phyloP scores from a whole-genome alignment of 1,140 invertebrate species.

The Callitettix versicolor region DNA sequence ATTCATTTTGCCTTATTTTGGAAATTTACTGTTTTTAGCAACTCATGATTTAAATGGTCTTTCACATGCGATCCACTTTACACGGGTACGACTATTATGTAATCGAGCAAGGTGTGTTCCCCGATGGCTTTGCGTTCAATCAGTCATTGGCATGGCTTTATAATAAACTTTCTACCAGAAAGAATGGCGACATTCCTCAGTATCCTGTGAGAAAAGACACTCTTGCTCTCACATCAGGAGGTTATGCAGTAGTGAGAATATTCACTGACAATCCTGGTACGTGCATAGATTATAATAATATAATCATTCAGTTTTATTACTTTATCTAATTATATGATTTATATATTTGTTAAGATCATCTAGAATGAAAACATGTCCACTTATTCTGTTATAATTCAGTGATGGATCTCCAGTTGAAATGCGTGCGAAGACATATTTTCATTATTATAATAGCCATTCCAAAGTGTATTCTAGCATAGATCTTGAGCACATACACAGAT shows the following conservation, averaged over 20 bases:
- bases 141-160: constrained; percentile 38
- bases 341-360: too few species aligned
- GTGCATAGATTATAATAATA: too few species aligned
- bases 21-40: neutral
- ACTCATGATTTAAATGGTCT: neutral
- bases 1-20: too few species aligned
- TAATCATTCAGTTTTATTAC: too few species aligned
- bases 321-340: too few species aligned
- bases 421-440: too few species aligned
- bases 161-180: constrained; percentile 32
- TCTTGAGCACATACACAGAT: too few species aligned
- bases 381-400: too few species aligned
- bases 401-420: too few species aligned
- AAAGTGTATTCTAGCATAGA: too few species aligned
- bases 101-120: constrained; percentile 62
- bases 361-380: too few species aligned
- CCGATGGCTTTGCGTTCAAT: constrained; percentile 49
- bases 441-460: too few species aligned
- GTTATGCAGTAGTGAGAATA: constrained; percentile 81
- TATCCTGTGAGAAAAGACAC: constrained; percentile 66
- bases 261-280: constrained; percentile 73
- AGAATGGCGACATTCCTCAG: constrained; percentile 42
- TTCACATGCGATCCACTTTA: constrained; percentile 72
- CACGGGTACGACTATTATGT: constrained; percentile 79
- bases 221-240: constrained; percentile 83